Conservation (phyloP, 2,797 vertebrate genomes). For the Dendrocincla tyrannina region DNA sequence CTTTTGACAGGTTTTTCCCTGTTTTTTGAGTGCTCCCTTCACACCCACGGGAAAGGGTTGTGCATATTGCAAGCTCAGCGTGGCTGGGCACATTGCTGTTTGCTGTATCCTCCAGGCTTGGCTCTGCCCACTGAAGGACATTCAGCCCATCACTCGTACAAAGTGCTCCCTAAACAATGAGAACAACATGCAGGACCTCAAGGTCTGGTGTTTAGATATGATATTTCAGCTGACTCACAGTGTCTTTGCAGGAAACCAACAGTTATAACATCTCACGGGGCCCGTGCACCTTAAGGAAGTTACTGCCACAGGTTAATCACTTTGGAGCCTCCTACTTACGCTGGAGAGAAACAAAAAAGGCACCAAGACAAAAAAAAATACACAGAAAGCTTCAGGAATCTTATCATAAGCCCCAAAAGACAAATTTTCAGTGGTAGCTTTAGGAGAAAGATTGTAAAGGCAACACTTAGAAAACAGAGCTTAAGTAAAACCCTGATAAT, state of each 20-base stretch:
- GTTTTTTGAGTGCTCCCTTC: background rate
- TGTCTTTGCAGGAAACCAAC: background rate
- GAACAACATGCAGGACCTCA: background rate
- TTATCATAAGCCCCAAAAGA: conserved; percentile 72
- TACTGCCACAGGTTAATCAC: background rate
- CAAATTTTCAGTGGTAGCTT: conserved; percentile 49
- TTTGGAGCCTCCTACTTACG: background rate
- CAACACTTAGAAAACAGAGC: background rate
- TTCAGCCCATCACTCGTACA: background rate
- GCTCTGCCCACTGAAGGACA: background rate
- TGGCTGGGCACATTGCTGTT: background rate
- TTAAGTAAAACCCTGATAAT: background rate
- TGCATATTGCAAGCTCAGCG: background rate
- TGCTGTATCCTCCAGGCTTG: background rate
- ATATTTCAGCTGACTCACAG: background rate
- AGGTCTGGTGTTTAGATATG: background rate
- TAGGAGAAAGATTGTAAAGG: background rate
- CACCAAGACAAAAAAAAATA: conserved; percentile 79
- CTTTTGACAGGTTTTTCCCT: background rate
- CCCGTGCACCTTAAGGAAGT: background rate
- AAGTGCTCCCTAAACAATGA: background rate
- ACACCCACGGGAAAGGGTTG: background rate
- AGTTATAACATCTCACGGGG: background rate
- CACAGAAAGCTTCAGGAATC: conserved; percentile 25
- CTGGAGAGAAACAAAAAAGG: conserved; percentile 57